Percentiles rank a stretch among this genome's conserved stretches.
Conservation (phyloP, 1,140 invertebrate genomes). For the Babylonia areolata region DNA sequence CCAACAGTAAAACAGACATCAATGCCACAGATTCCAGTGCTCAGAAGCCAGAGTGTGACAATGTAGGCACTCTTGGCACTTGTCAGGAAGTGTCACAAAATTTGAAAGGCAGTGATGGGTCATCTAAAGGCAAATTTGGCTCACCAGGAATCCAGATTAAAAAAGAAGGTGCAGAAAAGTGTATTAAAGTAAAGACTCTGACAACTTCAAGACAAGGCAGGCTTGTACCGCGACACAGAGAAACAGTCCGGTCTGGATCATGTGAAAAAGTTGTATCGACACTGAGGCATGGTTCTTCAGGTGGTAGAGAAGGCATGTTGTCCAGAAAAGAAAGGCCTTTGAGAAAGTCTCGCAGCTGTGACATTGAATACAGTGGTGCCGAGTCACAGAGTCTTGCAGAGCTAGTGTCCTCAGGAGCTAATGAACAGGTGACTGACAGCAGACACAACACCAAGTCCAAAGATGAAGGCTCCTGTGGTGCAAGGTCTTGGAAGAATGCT, state of each 20-base stretch:
- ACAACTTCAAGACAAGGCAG: not conserved
- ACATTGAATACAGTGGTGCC: not conserved
- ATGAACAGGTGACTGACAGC: not conserved
- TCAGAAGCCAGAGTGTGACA: not conserved
- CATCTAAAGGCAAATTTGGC: not conserved
- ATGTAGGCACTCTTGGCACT: not conserved
- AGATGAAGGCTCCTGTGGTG: not conserved
- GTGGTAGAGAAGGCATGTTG: not conserved
- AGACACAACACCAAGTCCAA: not conserved
- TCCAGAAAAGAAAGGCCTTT: not conserved
- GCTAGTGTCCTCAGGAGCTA: no score
- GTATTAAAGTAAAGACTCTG: not conserved
- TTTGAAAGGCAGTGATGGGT: not conserved
- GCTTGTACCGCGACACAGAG: not conserved
- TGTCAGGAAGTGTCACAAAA: not conserved
- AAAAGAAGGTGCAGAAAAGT: not conserved
- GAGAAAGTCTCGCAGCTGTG: constrained; percentile 9
- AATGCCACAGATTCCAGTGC: no score
- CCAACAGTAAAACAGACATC: not conserved
- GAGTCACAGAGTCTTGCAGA: not conserved
- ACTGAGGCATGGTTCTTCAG: not conserved
- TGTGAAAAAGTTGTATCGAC: not conserved
- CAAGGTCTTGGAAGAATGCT: not conserved
- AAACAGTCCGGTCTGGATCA: not conserved
- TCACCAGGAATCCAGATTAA: not conserved